These are phyloP conservation scores for Nothobranchius furzeri DNA, from an alignment of 2,113 vertebrate species.

Conservation along the genomic window DNA sequence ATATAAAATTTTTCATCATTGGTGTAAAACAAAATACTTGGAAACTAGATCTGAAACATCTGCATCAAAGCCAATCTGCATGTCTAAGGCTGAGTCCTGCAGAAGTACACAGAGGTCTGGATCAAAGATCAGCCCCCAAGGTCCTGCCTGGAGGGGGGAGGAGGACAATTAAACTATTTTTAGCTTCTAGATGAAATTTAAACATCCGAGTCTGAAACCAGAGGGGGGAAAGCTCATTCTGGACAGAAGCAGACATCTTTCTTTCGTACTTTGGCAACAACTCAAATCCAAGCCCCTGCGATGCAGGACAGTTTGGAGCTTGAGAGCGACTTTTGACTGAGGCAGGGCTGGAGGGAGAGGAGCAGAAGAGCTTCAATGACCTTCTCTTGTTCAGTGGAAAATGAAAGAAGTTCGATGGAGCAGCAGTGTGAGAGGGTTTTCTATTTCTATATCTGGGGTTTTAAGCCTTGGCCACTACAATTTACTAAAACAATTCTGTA, in stretches of 20 bases:
- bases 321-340: slow-evolving; percentile 49
- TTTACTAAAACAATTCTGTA: fast-evolving
- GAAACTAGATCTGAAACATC: not conserved
- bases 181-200: slow-evolving; percentile 14
- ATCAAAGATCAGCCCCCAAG: slow-evolving; percentile 11
- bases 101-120: not conserved
- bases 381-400: slow-evolving; percentile 44
- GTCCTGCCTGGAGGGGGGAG: not conserved
- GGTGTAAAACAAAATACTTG: not conserved
- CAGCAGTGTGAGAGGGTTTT: not conserved
- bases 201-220: slow-evolving; percentile 16
- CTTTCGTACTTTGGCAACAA: slow-evolving; percentile 31
- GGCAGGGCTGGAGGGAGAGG: slow-evolving; percentile 43
- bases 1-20: not conserved
- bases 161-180: slow-evolving; percentile 1
- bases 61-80: slow-evolving; percentile 13
- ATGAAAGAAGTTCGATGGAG: slow-evolving; percentile 8
- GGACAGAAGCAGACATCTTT: slow-evolving; percentile 6
- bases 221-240: slow-evolving; percentile 29
- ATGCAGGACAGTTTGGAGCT: slow-evolving; percentile 48
- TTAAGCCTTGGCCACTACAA: not conserved
- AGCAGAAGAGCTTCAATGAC: slow-evolving; percentile 37
- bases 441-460: not conserved
- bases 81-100: not conserved
- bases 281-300: slow-evolving; percentile 46